These are phyloP conservation scores for Hoplodrina ambigua DNA, from an alignment of 2,888 invertebrate species.

Conservation along the genomic window DNA sequence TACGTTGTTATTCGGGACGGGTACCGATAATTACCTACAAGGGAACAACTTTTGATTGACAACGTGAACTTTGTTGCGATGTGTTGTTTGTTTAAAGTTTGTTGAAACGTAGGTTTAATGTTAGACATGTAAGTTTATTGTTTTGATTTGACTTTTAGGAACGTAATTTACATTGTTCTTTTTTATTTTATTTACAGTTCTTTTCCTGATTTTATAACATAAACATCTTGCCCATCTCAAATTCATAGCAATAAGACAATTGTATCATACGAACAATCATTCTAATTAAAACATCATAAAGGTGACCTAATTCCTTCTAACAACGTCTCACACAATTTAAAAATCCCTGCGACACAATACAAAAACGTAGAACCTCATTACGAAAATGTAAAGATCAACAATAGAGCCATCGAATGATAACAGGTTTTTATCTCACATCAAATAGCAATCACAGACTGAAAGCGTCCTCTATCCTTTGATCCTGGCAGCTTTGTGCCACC, in stretches of 20 bases:
- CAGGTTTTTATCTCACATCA: conserved; percentile 64
- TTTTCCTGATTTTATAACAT: background rate
- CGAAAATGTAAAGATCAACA: conserved; percentile 48
- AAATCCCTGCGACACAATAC: conserved; percentile 13
- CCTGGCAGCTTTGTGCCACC: conserved; percentile 59
- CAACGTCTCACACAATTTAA: conserved; percentile 23
- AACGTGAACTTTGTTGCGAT: conserved; percentile 21
- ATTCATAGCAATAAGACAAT: background rate
- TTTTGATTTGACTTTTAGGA: conserved; percentile 14
- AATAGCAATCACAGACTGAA: conserved; percentile 62
- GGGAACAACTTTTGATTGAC: conserved; percentile 46
- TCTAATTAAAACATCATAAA: conserved; percentile 1
- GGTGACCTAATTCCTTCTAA: conserved; percentile 11
- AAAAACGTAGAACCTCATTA: conserved; percentile 43
- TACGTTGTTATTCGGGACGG: conserved; percentile 23
- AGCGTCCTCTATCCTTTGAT: conserved; percentile 59
- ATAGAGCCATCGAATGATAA: conserved; percentile 61
- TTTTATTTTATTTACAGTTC: background rate
- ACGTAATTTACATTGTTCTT: background rate
- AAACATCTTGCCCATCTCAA: background rate
- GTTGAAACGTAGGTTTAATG: background rate
- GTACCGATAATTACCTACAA: conserved; percentile 54
- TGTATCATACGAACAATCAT: background rate
- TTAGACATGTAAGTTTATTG: conserved; percentile 12
- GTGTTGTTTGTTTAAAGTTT: conserved; percentile 26